Percentiles rank a stretch among this genome's conserved stretches.
Evolutionary conservation across 2,113 vertebrate species (phyloP).

Genomic region (Fregetta grallaria): DNA sequence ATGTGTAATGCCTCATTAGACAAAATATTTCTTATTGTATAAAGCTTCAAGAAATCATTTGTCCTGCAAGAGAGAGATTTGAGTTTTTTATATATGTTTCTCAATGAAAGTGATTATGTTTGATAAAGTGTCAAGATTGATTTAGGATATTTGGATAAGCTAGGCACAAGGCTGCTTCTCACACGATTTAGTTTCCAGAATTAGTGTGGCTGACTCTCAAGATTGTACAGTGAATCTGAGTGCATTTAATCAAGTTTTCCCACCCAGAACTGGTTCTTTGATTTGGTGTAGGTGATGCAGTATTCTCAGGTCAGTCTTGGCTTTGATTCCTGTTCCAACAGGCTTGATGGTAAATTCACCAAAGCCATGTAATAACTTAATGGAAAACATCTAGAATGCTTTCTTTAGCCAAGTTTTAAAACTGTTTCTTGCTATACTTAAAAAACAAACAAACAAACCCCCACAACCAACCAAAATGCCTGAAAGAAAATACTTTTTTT

Average conservation of each 20-base stretch:
- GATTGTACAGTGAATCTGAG: background rate
- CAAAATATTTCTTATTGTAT: background rate
- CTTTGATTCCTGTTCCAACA: background rate
- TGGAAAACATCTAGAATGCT: background rate
- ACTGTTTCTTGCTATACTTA: background rate
- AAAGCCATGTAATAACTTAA: background rate
- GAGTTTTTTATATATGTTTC: background rate
- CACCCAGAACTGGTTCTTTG: background rate
- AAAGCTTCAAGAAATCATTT: background rate
- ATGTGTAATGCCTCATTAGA: background rate
- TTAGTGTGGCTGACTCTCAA: background rate
- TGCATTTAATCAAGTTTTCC: background rate
- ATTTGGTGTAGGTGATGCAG: background rate
- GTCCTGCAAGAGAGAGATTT: background rate
- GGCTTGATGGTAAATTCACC: background rate
- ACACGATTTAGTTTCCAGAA: background rate
- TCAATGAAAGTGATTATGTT: background rate
- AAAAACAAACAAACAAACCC: background rate
- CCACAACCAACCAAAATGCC: rapidly evolving
- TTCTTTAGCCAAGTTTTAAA: background rate
- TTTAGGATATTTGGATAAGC: background rate
- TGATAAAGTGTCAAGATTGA: background rate
- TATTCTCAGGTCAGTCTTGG: background rate
- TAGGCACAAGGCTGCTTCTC: background rate
- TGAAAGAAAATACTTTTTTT: background rate